Conservation (phyloP, 2,113 vertebrate genomes). For the Scortum barcoo region DNA sequence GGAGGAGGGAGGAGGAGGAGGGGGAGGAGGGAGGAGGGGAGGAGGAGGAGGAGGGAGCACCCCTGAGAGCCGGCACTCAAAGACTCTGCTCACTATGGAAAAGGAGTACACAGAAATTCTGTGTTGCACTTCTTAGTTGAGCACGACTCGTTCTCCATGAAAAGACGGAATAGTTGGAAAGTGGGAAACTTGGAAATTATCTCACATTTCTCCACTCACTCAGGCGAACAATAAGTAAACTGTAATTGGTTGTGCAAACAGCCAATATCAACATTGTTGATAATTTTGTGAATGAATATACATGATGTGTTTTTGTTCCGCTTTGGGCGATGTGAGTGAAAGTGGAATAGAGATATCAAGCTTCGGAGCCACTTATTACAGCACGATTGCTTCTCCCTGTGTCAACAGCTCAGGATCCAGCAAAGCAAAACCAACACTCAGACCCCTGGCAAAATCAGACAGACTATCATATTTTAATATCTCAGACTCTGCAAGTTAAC, state of each 20-base stretch:
- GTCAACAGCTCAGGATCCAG: conserved; percentile 68
- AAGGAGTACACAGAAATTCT: conserved; percentile 52
- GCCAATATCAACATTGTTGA: conserved; percentile 69
- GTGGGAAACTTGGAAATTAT: conserved; percentile 50
- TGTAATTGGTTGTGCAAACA: conserved; percentile 60
- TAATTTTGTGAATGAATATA: conserved; percentile 65
- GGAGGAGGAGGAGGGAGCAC: no score
- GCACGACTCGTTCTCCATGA: conserved; percentile 47
- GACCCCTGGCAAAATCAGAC: conserved; percentile 55
- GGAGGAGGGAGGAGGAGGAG: no score
- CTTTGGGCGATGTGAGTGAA: conserved; percentile 46
- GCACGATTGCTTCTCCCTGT: conserved; percentile 40
- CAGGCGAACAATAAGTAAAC: conserved; percentile 64
- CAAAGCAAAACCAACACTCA: conserved; percentile 66
- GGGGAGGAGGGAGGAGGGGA: no score
- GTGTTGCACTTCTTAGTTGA: conserved; percentile 54
- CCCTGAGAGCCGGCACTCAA: conserved; percentile 69
- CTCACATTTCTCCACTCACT: conserved; percentile 47
- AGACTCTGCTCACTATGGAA: conserved; percentile 63
- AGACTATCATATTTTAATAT: conserved; percentile 61
- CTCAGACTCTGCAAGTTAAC: conserved; percentile 59
- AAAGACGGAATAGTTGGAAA: conserved; percentile 52
- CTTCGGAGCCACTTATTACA: conserved; percentile 54
- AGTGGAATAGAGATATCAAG: conserved; percentile 53
- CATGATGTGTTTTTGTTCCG: conserved; percentile 46